Percentiles rank a stretch among this genome's conserved stretches.
These are phyloP conservation scores for Troilus luridus DNA, from an alignment of 2,888 invertebrate genomes.

Conservation along the genomic window DNA sequence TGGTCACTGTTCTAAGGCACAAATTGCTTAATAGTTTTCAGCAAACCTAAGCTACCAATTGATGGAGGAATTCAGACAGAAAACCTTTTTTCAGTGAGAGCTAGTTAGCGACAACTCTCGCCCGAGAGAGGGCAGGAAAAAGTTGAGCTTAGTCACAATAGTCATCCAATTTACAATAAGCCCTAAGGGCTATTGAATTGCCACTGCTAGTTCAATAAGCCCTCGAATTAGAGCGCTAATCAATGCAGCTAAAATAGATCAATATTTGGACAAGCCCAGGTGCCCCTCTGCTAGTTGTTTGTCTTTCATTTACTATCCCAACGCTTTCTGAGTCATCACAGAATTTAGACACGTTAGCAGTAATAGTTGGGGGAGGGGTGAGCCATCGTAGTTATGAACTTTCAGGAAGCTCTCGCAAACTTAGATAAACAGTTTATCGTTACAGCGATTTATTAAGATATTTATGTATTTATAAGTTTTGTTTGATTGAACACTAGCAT, in stretches of 20 bases:
- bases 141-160: background rate
- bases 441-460: no score
- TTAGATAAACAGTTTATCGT: background rate
- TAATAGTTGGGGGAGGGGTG: background rate
- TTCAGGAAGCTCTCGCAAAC: background rate
- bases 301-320: conserved; percentile 33
- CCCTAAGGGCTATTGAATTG: background rate
- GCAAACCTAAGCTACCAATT: no score
- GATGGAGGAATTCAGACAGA: no score
- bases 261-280: background rate
- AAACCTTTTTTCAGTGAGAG: no score
- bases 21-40: no score
- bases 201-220: background rate
- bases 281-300: background rate
- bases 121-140: no score
- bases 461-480: no score
- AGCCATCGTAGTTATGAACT: background rate
- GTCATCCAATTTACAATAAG: background rate
- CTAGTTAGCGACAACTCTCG: no score
- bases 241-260: conserved; percentile 27
- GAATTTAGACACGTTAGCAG: background rate
- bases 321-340: background rate
- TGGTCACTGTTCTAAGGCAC: no score
- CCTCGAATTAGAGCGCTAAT: background rate
- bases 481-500: no score